phyloP scores from a whole-genome alignment of 2,113 vertebrate genomes.

The Clinocottus analis region DNA sequence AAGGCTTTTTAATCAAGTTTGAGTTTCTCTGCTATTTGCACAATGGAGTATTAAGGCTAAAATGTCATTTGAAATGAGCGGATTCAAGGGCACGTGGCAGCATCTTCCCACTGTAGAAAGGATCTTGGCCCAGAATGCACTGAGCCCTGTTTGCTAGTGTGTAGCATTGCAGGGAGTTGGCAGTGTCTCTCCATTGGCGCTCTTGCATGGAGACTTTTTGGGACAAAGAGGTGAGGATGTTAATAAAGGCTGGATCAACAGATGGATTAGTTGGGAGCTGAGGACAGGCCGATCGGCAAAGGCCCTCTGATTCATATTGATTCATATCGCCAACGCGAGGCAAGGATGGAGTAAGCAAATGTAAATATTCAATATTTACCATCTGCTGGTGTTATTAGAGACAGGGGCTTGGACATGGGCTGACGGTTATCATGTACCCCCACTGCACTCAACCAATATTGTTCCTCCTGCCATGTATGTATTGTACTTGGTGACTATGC shows the following conservation, averaged over 20 bases:
- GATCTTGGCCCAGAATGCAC: constrained; percentile 15
- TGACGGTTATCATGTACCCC: constrained; percentile 62
- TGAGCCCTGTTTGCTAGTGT: constrained; percentile 10
- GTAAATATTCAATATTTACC: constrained; percentile 88
- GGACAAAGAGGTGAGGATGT: constrained; percentile 69
- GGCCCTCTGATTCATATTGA: constrained; percentile 76
- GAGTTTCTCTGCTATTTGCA: constrained; percentile 63
- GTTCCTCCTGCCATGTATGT: constrained; percentile 60
- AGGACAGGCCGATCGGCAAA: constrained; percentile 50
- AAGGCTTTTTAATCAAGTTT: constrained; percentile 58
- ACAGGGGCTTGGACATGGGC: constrained; percentile 71
- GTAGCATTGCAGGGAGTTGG: neutral
- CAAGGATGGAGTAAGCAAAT: constrained; percentile 81
- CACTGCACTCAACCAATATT: constrained; percentile 73
- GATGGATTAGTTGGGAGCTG: constrained; percentile 66
- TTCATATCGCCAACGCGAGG: constrained; percentile 74
- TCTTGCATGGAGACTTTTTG: constrained; percentile 53
- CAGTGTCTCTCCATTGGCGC: neutral
- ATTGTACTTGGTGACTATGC: constrained; percentile 54
- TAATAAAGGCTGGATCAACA: constrained; percentile 79
- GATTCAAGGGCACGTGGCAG: constrained; percentile 39
- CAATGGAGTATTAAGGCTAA: constrained; percentile 46
- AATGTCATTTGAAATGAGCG: constrained; percentile 68
- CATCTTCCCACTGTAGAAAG: constrained; percentile 10
- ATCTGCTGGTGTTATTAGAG: constrained; percentile 82